Evolutionary conservation across 2,797 vertebrate genomes (phyloP).

Genomic region (Phaenicophaeus curvirostris): DNA sequence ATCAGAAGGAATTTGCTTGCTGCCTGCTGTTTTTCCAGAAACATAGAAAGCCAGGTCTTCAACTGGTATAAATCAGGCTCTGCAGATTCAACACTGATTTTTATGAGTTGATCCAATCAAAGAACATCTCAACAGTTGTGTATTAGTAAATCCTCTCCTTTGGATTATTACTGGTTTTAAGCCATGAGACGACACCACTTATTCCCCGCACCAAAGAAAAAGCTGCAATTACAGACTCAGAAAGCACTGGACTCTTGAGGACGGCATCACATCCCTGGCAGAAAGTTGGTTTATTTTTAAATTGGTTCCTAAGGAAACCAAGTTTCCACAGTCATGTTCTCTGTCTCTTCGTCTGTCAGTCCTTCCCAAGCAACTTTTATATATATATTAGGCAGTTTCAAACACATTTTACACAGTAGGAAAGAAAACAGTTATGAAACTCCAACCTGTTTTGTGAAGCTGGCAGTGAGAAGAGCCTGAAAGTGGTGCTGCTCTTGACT

Average conservation of each 20-base stretch:
- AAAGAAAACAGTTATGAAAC: neutral
- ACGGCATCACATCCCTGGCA: neutral
- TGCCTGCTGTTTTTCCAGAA: neutral
- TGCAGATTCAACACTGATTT: neutral
- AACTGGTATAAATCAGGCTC: neutral
- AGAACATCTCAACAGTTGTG: neutral
- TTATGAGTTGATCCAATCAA: neutral
- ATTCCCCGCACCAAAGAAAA: neutral
- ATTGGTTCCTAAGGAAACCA: constrained; percentile 49
- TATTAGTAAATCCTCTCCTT: neutral
- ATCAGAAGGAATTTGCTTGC: neutral
- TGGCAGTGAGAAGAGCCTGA: neutral
- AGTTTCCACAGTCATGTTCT: constrained; percentile 10
- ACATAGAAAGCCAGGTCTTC: neutral
- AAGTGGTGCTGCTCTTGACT: neutral
- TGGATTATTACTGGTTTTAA: neutral
- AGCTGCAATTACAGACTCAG: neutral
- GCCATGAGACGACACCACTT: neutral
- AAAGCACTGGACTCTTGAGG: neutral
- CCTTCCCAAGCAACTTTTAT: constrained; percentile 21
- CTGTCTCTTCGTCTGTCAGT: constrained; percentile 10
- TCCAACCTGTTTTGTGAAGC: neutral
- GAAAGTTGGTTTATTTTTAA: constrained; percentile 36
- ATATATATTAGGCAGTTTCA: neutral
- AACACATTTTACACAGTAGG: neutral